Evolutionary conservation across 2,113 vertebrate genomes (phyloP).

Genomic region (Cichladusa arquata): DNA sequence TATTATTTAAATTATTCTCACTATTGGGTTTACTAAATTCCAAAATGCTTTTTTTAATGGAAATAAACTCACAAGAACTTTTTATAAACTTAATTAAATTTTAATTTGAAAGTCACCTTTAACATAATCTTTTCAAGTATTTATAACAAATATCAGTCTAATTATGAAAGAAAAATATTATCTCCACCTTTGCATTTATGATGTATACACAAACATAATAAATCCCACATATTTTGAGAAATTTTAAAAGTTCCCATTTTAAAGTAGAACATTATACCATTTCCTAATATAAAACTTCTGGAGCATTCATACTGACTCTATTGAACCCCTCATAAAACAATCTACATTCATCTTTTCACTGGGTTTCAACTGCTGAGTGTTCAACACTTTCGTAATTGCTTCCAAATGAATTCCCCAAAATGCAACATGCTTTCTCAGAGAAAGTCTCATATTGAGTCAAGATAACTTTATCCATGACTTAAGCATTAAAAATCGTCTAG

Average conservation of each 20-base stretch:
- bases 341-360: not conserved
- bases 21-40: not conserved
- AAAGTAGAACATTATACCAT: not conserved
- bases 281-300: slow-evolving; percentile 35
- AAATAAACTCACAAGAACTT: not conserved
- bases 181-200: not conserved
- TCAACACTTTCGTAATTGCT: not conserved
- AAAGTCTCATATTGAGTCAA: not conserved
- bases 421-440: not conserved
- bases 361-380: not conserved
- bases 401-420: slow-evolving; percentile 16
- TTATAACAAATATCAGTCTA: not conserved
- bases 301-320: not conserved
- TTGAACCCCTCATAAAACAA: not conserved
- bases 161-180: not conserved
- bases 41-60: not conserved
- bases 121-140: not conserved
- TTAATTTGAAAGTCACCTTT: not conserved
- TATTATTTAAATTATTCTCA: not conserved
- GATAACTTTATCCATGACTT: not conserved
- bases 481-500: not conserved
- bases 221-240: not conserved
- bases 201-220: not conserved
- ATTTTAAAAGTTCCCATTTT: not conserved
- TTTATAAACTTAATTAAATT: not conserved